A percentile compares a stretch with the other conserved stretches of the same genome.
These are phyloP conservation scores for Micrasema longulum DNA, from an alignment of 1,140 invertebrate genomes.

Conservation along the genomic window DNA sequence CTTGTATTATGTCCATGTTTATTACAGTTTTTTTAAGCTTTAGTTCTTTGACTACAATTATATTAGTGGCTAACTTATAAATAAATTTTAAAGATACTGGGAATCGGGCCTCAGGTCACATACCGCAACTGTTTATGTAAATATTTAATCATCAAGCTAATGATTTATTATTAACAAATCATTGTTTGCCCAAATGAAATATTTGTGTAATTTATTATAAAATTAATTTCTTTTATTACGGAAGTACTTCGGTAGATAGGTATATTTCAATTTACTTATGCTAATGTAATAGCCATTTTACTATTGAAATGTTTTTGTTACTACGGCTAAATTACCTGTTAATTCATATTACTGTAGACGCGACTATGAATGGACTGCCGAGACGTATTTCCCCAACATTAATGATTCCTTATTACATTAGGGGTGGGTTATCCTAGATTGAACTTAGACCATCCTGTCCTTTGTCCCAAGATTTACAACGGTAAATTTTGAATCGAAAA, in stretches of 20 bases:
- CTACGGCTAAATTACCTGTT: conserved; percentile 16
- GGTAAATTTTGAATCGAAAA: neutral
- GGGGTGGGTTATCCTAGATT: neutral
- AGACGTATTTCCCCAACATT: conserved; percentile 21
- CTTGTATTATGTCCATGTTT: too few species aligned
- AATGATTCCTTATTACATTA: neutral
- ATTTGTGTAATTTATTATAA: neutral
- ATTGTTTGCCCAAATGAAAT: neutral
- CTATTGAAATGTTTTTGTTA: neutral
- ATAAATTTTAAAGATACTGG: neutral
- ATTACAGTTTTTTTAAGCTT: too few species aligned
- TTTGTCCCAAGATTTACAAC: neutral
- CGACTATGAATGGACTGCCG: conserved; percentile 12
- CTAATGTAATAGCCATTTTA: neutral
- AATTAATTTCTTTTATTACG: neutral
- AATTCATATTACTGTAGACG: conserved; percentile 17
- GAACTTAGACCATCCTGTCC: neutral
- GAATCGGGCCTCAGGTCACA: neutral
- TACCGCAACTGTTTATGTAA: neutral
- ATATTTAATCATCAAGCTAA: neutral
- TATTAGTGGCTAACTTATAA: too few species aligned
- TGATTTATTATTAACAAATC: neutral
- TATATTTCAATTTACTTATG: neutral
- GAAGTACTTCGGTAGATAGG: neutral
- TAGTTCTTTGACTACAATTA: too few species aligned